Evolutionary conservation across 2,113 vertebrate genomes (phyloP), one percentile per base, ranked within the genome.

Genomic region (Cephalopterus ornatus): DNA sequence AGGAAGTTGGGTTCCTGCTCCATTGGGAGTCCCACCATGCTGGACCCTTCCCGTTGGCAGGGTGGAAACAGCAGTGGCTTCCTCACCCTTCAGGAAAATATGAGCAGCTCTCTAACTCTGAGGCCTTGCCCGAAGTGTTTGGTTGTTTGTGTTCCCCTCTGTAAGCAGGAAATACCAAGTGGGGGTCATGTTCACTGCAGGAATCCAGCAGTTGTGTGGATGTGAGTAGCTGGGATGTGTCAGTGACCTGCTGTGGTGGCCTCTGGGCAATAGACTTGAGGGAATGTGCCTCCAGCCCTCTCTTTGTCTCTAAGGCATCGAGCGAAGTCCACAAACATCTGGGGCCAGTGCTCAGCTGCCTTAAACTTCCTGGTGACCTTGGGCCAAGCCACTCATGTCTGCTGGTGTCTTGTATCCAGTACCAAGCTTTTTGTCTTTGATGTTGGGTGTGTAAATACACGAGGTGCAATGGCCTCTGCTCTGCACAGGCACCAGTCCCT

Each of bases 91-190:
- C 5, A 26, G 44, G 42, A 32, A 33, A 30, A 3, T 8, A n/a
- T 0, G 2, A 58, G 21, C 11, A 24, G 0, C 8, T 68, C 75
- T 32, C 46, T 66, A 30, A 39, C 37, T 33, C 41, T 5, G 4
- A 65, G 44, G 22, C 28, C 56, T 73, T 44, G 14, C 76, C 44
- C 14, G 4, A 24, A 67, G 63, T 37, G 1, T 39, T 27, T 1
- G 78, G 88, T 62, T 91, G 85, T 92, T 94, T 85, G 81, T 44
- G 4, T 70, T 79, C 12, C 17, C 42, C 28, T 42, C 71, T 58
- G 2, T 41, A 61, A 94, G 95, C 93, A 94, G 94, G 95, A 97
- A 94, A 89, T 96, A 50, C 91, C 89, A 62, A 12, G 6, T 8
- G 12, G 23, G 89, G 62, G 74, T 91, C 44, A 15, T 14, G 39